Conservation (phyloP, 1,140 invertebrate species). For the Magallana angulata region DNA sequence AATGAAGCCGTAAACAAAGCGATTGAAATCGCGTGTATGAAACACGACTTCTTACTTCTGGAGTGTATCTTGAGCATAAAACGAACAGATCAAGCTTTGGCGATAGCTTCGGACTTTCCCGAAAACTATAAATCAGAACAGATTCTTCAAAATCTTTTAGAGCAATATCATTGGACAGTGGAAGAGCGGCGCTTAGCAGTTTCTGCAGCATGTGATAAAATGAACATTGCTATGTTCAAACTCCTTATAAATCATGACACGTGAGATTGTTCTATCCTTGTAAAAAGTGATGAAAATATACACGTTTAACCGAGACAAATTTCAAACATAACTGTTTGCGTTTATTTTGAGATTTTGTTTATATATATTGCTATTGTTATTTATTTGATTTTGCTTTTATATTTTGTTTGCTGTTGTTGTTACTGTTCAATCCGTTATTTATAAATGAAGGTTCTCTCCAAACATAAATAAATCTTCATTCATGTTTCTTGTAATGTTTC, state of each 20-base stretch:
- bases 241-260: neutral
- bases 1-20: slow-evolving; percentile 5
- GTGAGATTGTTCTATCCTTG: neutral
- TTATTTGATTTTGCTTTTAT: too few species aligned
- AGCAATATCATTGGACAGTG: neutral
- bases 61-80: slow-evolving; percentile 7
- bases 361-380: too few species aligned
- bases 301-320: too few species aligned
- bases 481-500: too few species aligned
- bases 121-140: neutral
- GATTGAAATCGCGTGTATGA: neutral
- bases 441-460: too few species aligned
- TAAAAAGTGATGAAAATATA: too few species aligned
- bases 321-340: too few species aligned
- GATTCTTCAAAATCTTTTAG: neutral
- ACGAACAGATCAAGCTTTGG: neutral
- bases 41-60: neutral
- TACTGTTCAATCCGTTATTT: too few species aligned
- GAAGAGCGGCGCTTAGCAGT: neutral
- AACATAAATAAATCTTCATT: too few species aligned
- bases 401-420: too few species aligned
- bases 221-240: slow-evolving; percentile 1
- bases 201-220: neutral
- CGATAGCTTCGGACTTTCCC: slow-evolving; percentile 3
- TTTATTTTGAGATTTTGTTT: too few species aligned